Evolutionary conservation across 2,888 invertebrate genomes (phyloP).

Genomic region (Leptopilina syphax): DNA sequence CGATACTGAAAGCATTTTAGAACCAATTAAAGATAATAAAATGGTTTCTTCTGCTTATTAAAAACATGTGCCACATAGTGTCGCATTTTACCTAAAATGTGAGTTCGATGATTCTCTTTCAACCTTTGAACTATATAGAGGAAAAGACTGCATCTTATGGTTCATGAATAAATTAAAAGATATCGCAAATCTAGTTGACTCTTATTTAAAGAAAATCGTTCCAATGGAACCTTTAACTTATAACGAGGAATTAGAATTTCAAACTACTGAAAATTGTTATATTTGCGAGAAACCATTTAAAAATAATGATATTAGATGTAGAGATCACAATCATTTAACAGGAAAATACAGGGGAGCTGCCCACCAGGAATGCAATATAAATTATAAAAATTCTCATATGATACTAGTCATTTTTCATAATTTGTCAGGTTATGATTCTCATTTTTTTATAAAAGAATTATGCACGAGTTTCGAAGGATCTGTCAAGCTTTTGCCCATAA

Average conservation of each 20-base stretch:
- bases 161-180: neutral
- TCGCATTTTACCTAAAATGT: conserved; percentile 37
- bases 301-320: neutral
- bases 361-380: conserved; percentile 54
- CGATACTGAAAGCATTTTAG: conserved; percentile 49
- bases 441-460: conserved; percentile 45
- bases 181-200: neutral
- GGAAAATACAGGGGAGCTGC: conserved; percentile 51
- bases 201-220: neutral
- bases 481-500: conserved; percentile 62
- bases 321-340: conserved; percentile 41
- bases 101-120: neutral
- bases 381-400: conserved; percentile 47
- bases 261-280: conserved; percentile 18
- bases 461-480: conserved; percentile 50
- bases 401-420: conserved; percentile 60
- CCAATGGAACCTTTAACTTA: neutral
- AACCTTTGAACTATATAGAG: neutral
- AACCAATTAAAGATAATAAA: conserved; percentile 28
- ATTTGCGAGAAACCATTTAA: conserved; percentile 42
- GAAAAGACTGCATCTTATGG: conserved; percentile 4
- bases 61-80: conserved; percentile 11
- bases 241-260: neutral
- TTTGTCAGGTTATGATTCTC: conserved; percentile 56
- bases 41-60: neutral